Evolutionary conservation across 1,140 invertebrate genomes (phyloP).

Genomic region (Ceratosolen solmsi): DNA sequence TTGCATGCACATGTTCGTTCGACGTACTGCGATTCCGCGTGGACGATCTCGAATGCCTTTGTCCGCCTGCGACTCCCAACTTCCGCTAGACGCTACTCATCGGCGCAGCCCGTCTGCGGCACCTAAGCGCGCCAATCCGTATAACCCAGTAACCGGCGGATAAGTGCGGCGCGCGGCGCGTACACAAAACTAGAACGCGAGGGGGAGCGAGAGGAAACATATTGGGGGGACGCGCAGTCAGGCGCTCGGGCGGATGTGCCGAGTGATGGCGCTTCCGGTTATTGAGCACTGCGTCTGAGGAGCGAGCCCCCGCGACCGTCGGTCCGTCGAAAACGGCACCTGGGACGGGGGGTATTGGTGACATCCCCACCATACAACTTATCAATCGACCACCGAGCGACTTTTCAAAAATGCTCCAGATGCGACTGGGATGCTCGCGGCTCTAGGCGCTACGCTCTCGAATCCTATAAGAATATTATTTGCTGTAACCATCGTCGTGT

Average conservation of each 20-base stretch:
- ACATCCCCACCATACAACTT: too few species aligned
- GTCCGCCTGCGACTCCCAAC: not conserved
- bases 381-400: too few species aligned
- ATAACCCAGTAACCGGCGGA: conserved; percentile 43
- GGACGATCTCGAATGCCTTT: too few species aligned
- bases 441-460: not conserved
- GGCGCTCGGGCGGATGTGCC: conserved; percentile 67
- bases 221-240: conserved; percentile 56
- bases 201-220: conserved; percentile 61
- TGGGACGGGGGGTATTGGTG: conserved; percentile 49
- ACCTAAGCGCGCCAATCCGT: not conserved
- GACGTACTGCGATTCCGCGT: too few species aligned
- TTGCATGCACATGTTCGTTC: too few species aligned
- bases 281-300: conserved; percentile 66
- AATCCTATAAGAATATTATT: not conserved
- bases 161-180: not conserved
- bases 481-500: not conserved
- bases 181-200: too few species aligned
- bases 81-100: not conserved
- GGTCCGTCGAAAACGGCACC: conserved; percentile 36
- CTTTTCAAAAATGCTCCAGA: not conserved
- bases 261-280: conserved; percentile 68
- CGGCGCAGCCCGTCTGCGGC: too few species aligned
- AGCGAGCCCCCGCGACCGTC: conserved; percentile 54
- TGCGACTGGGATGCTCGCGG: not conserved